A percentile compares a stretch with the other conserved stretches of the same genome.
phyloP scores from a whole-genome alignment of 2,113 vertebrate genomes.

The Gymnorhina tibicen region DNA sequence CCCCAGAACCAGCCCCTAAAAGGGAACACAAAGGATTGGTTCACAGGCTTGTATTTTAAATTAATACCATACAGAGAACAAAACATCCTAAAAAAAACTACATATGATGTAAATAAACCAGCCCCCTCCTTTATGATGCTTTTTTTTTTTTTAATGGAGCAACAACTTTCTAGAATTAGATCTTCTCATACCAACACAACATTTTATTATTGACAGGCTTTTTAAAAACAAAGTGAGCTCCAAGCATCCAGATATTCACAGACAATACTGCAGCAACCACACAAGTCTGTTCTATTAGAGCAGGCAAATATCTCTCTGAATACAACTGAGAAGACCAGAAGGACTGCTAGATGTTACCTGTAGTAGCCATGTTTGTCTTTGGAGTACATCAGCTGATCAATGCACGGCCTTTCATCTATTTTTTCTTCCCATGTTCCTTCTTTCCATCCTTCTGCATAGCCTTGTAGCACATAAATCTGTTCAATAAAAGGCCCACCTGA shows the following conservation, averaged over 20 bases:
- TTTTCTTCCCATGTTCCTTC: slow-evolving; percentile 97
- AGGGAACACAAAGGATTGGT: background rate
- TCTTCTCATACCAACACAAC: background rate
- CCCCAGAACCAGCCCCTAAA: slow-evolving; percentile 98
- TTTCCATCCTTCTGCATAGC: slow-evolving; percentile 93
- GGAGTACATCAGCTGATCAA: slow-evolving; percentile 84
- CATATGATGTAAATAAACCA: background rate
- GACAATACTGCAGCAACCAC: background rate
- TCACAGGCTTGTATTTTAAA: background rate
- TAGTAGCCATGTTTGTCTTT: slow-evolving; percentile 90
- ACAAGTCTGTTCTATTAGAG: background rate
- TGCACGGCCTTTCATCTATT: slow-evolving; percentile 84
- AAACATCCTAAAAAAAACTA: background rate
- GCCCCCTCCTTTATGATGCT: background rate
- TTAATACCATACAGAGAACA: background rate
- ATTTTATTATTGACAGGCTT: background rate
- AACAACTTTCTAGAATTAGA: background rate
- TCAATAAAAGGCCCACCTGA: slow-evolving; percentile 95
- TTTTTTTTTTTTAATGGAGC: background rate
- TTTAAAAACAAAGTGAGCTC: background rate
- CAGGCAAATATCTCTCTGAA: background rate
- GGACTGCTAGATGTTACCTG: slow-evolving; percentile 69
- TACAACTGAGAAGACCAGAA: background rate
- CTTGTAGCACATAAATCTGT: slow-evolving; percentile 89
- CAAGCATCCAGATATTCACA: background rate